Conservation (phyloP, 2,113 vertebrate genomes). For the Oncorhynchus kisutch region DNA sequence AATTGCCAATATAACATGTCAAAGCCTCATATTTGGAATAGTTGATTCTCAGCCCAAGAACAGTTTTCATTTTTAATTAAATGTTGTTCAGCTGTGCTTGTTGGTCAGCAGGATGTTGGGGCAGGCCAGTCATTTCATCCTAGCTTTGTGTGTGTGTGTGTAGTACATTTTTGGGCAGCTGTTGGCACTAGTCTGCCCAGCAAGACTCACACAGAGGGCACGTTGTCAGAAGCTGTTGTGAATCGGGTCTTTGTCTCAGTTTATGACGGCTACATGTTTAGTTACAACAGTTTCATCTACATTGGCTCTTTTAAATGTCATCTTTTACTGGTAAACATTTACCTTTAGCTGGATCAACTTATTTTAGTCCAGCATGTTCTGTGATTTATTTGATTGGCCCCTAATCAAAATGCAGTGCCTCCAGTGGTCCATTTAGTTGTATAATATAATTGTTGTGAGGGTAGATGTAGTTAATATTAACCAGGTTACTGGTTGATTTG, state of each 20-base stretch:
- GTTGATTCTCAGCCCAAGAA: no score
- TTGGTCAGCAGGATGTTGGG: constrained; percentile 56
- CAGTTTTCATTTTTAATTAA: no score
- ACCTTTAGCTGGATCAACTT: background rate
- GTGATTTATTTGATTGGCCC: background rate
- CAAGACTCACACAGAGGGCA: constrained; percentile 66
- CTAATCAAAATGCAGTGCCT: no score
- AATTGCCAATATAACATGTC: no score
- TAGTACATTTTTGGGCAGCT: constrained; percentile 59
- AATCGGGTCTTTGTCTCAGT: constrained; percentile 62
- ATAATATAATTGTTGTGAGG: background rate
- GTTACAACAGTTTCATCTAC: constrained; percentile 17
- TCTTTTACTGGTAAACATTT: background rate
- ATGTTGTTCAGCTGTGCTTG: background rate
- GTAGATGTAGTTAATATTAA: background rate
- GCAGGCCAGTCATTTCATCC: background rate
- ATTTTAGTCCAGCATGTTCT: background rate
- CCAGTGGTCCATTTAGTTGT: background rate
- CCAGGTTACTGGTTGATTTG: background rate
- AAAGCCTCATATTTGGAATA: no score
- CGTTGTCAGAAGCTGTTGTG: constrained; percentile 59
- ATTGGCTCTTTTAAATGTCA: background rate
- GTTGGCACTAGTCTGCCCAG: constrained; percentile 62
- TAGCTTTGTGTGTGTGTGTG: constrained; percentile 2
- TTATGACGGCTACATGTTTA: constrained; percentile 19